Percentiles rank a stretch among this genome's conserved stretches.
phyloP scores from a whole-genome alignment of 2,113 vertebrate genomes.

The Psittacara wagleri region DNA sequence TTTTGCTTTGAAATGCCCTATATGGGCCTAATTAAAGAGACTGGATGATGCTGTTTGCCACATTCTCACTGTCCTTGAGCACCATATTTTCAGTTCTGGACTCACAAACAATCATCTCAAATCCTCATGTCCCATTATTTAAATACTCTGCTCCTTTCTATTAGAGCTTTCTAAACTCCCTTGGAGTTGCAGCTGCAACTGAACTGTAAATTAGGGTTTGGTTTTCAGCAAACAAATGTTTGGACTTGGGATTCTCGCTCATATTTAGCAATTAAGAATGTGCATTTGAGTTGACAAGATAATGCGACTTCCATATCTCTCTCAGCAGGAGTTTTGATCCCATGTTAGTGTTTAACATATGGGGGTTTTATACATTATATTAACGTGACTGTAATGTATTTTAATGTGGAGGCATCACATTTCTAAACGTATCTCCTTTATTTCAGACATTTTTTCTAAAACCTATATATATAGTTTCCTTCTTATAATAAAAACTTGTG shows the following conservation, averaged over 20 bases:
- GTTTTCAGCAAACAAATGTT: constrained; percentile 34
- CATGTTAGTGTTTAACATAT: background rate
- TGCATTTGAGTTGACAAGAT: constrained; percentile 58
- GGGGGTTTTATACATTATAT: background rate
- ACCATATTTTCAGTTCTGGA: background rate
- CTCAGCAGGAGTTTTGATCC: constrained; percentile 32
- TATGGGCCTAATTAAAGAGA: background rate
- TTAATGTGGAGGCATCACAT: background rate
- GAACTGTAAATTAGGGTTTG: constrained; percentile 40
- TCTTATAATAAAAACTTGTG: background rate
- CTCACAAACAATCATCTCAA: background rate
- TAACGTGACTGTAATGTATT: background rate
- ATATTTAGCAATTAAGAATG: constrained; percentile 48
- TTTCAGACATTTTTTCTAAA: background rate
- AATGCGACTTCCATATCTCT: constrained; percentile 9
- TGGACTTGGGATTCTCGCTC: constrained; percentile 49
- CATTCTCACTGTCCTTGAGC: background rate
- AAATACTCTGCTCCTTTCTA: background rate
- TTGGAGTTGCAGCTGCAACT: background rate
- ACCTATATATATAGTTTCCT: background rate
- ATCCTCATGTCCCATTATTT: background rate
- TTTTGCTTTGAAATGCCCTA: background rate
- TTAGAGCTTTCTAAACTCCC: background rate
- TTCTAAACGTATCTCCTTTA: background rate
- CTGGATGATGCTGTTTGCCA: background rate